phyloP scores from a whole-genome alignment of 1,140 invertebrate species.

The Glomeris maerens region DNA sequence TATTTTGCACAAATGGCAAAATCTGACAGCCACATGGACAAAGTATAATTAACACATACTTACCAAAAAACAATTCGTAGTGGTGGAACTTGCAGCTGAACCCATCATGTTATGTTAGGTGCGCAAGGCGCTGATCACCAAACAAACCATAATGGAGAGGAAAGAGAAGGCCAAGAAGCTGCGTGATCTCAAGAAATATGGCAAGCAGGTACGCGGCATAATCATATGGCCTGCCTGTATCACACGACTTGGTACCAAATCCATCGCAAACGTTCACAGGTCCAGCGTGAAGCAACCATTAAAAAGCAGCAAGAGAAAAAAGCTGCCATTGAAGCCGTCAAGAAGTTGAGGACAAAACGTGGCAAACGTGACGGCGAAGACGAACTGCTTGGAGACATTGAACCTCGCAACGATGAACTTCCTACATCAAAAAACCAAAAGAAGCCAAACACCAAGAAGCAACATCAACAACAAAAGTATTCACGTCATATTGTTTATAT shows the following conservation, averaged over 20 bases:
- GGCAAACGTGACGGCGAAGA: conserved; percentile 54
- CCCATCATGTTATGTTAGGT: conserved; percentile 37
- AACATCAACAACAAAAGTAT: conserved; percentile 14
- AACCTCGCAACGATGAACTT: conserved; percentile 33
- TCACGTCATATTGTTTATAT: conserved; percentile 3
- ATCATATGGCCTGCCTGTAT: neutral
- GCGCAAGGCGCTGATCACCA: conserved; percentile 62
- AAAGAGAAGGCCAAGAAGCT: conserved; percentile 79
- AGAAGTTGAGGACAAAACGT: conserved; percentile 68
- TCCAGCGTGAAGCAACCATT: conserved; percentile 63
- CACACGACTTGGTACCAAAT: neutral
- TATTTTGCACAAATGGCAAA: conserved; percentile 99
- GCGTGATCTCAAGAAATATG: conserved; percentile 78
- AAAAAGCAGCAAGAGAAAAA: conserved; percentile 45
- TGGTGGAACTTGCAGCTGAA: neutral
- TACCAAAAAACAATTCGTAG: conserved; percentile 7
- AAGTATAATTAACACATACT: conserved; percentile 35
- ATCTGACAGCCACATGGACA: conserved; percentile 93
- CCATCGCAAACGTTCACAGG: conserved; percentile 21
- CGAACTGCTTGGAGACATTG: conserved; percentile 58
- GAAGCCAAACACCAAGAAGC: conserved; percentile 22
- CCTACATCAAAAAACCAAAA: conserved; percentile 30
- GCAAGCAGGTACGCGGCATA: conserved; percentile 51
- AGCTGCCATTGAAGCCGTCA: conserved; percentile 25
- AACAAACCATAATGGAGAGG: conserved; percentile 64